Base-by-base conservation (phyloP, 2,113 vertebrate species). In the Rhombomys opimus region DNA sequence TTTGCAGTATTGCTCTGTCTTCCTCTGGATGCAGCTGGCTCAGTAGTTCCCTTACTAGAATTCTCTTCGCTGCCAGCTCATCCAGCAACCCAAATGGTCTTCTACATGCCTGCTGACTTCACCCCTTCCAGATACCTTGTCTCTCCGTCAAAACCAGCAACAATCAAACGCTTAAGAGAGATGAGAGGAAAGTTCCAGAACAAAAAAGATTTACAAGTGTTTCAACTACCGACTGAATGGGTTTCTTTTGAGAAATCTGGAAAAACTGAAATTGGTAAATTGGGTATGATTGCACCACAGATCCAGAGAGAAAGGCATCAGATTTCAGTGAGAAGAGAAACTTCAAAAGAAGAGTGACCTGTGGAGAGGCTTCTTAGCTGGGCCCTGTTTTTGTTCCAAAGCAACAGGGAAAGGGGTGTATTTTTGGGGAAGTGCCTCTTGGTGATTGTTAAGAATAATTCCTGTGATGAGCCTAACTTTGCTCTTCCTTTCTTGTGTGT, bases 401-500 rank as follows among this genome's bases (percentile, higher is more conserved):
- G 67, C 5, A 5, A 17, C 2, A 15, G 8, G 67, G 22, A 15
- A 75, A 4, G 22, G 27, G 3, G 1, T 46, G 13, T n/a, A 1
- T 65, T 84, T 82, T 90, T 35, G 59, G 0, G 0, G 68, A 72
- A 38, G 0, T 10, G 61, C 5, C 63, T 80, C 72, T 80, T 93
- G 38, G 81, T 78, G 41, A 89, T 87, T 59, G 80, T 93, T 84
- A 76, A 72, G 46, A 80, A 85, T 9, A 90, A 85, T 67, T 94
- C 46, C 67, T 46, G 32, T 41, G 14, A 88, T 38, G n/a, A 6
- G 18, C 0, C 61, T 78, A 41, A 73, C 32, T n/a, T n/a, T 11
- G 22, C 25, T 17, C 63, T 25, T 90, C 89, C 20, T 95, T 75
- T 82, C 38, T 41, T 35, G 52, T 14, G 57, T 54, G 2, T 67